Evolutionary conservation across 2,113 vertebrate species (phyloP).

Genomic region (Gadus chalcogrammus): DNA sequence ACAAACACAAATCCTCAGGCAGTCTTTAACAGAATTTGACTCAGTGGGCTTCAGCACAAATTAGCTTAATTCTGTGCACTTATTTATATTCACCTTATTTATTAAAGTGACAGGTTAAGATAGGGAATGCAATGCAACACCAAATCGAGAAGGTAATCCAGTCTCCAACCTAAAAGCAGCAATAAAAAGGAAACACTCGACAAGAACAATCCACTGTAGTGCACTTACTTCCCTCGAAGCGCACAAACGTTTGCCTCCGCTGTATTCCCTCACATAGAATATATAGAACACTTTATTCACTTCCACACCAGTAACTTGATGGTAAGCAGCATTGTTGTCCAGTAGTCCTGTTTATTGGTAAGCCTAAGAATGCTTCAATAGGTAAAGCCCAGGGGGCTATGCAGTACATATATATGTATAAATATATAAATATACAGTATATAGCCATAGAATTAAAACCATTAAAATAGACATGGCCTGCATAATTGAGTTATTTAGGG

Average conservation of each 20-base stretch:
- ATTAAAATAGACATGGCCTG: constrained; percentile 58
- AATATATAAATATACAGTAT: not conserved
- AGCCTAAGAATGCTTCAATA: constrained; percentile 63
- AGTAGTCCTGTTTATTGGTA: constrained; percentile 62
- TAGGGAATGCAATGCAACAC: constrained; percentile 42
- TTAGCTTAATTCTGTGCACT: constrained; percentile 47
- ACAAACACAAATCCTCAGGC: no score
- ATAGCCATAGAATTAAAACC: constrained; percentile 53
- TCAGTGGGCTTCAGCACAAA: no score
- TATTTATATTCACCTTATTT: constrained; percentile 55
- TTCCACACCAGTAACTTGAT: constrained; percentile 55
- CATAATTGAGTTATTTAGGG: constrained; percentile 41
- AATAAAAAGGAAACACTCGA: constrained; percentile 53
- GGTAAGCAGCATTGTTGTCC: constrained; percentile 65
- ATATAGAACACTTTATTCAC: constrained; percentile 41
- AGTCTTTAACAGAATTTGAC: no score
- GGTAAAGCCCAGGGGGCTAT: constrained; percentile 49
- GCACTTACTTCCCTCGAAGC: constrained; percentile 46
- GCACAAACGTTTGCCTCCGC: constrained; percentile 18
- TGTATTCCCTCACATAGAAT: constrained; percentile 28
- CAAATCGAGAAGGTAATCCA: constrained; percentile 55
- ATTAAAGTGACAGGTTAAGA: constrained; percentile 41
- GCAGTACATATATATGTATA: constrained; percentile 33
- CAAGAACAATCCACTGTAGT: constrained; percentile 32
- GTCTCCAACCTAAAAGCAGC: constrained; percentile 54